These are phyloP conservation scores for Diuraphis noxia DNA, from an alignment of 1,140 invertebrate genomes.

Conservation along the genomic window DNA sequence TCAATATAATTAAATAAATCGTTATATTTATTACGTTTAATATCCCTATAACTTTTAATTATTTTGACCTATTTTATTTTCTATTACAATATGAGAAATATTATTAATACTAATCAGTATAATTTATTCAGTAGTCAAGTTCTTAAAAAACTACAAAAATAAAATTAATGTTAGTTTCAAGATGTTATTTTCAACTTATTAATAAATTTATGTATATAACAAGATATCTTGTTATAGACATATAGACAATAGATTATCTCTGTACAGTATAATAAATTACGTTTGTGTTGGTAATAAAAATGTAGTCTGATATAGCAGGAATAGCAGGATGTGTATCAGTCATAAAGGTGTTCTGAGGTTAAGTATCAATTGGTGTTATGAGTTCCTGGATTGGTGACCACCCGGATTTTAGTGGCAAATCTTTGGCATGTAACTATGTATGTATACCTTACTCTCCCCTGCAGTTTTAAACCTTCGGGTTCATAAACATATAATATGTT, in stretches of 20 bases:
- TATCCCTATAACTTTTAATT: background rate
- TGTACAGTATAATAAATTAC: background rate
- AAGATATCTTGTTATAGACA: too few relatives aligned
- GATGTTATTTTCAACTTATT: background rate
- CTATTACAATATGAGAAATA: background rate
- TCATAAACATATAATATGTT: too few relatives aligned
- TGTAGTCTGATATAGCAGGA: too few relatives aligned
- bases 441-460: too few relatives aligned
- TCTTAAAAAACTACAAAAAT: background rate
- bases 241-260: background rate
- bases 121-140: background rate
- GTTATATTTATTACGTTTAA: background rate
- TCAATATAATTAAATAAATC: background rate
- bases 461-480: too few relatives aligned
- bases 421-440: too few relatives aligned
- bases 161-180: background rate
- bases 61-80: background rate
- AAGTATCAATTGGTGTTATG: too few relatives aligned
- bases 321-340: too few relatives aligned
- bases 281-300: background rate
- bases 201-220: background rate
- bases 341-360: too few relatives aligned
- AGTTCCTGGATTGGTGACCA: too few relatives aligned
- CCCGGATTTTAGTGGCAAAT: too few relatives aligned
- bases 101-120: background rate